A percentile compares a stretch with the other conserved stretches of the same genome.
These are phyloP conservation scores for Pristionchus japonicus DNA, from an alignment of 2,888 invertebrate genomes.

Conservation along the genomic window DNA sequence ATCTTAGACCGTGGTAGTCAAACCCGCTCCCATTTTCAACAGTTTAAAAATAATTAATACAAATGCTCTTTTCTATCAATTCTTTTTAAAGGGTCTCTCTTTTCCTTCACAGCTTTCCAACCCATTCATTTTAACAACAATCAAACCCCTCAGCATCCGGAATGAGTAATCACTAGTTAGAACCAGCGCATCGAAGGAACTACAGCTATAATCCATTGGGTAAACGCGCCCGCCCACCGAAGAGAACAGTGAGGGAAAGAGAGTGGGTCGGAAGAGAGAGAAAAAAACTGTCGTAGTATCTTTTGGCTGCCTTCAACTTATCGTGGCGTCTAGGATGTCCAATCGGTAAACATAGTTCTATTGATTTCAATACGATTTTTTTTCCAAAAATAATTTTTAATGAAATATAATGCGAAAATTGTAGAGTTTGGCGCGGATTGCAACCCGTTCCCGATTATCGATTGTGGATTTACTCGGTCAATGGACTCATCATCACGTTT, in stretches of 20 bases:
- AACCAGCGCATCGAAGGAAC: not conserved
- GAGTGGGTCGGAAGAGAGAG: not conserved
- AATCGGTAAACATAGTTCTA: not conserved
- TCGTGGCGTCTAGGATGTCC: not conserved
- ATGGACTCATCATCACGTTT: conserved; percentile 50
- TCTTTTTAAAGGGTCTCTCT: no score
- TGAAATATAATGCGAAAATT: no score
- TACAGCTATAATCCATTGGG: conserved; percentile 1
- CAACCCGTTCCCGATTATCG: conserved; percentile 53
- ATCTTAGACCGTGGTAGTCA: no score
- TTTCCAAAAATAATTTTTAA: not conserved
- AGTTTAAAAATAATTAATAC: no score
- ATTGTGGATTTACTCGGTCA: conserved; percentile 54
- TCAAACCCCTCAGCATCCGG: not conserved
- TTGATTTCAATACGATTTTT: not conserved
- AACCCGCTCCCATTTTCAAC: no score
- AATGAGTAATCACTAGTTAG: not conserved
- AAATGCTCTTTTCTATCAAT: no score
- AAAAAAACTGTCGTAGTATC: not conserved
- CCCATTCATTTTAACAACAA: not conserved
- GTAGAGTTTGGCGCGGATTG: conserved; percentile 23
- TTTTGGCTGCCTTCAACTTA: not conserved
- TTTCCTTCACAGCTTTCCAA: no score
- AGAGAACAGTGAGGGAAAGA: not conserved
- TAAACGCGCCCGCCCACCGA: not conserved